Evolutionary conservation across 2,888 invertebrate species (phyloP).

Genomic region (Machimus atricapillus): DNA sequence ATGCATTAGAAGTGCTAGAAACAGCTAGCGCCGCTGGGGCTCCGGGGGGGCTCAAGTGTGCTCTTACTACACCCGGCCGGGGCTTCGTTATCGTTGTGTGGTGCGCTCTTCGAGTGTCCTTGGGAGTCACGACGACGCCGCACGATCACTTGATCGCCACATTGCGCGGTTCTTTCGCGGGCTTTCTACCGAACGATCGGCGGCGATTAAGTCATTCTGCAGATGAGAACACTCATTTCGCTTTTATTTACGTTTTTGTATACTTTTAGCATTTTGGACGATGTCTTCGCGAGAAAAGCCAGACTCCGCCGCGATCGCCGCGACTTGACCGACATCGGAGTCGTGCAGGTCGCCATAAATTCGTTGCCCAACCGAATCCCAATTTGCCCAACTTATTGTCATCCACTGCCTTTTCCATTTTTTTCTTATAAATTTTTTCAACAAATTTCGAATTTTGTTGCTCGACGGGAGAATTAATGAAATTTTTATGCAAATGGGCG

Average conservation of each 20-base stretch:
- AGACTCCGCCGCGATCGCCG: not conserved
- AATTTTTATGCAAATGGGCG: conserved; percentile 29
- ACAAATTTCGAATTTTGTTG: conserved; percentile 12
- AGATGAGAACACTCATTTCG: not conserved
- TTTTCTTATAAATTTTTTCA: not conserved
- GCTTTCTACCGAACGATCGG: not conserved
- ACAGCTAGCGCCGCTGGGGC: not conserved
- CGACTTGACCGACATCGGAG: not conserved
- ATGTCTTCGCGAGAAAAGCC: not conserved
- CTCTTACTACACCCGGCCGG: not conserved
- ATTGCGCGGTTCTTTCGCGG: not conserved
- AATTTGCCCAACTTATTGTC: conserved; percentile 29
- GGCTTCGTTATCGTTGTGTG: not conserved
- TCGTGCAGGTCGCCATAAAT: not conserved
- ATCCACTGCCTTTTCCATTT: not conserved
- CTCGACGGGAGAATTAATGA: conserved; percentile 11
- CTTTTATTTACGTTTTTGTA: not conserved
- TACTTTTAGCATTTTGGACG: not conserved
- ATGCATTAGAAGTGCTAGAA: conserved; percentile 33
- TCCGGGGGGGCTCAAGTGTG: not conserved
- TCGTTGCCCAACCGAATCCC: not conserved
- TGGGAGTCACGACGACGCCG: conserved; percentile 1
- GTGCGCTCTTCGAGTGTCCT: conserved; percentile 29
- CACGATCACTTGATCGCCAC: conserved; percentile 22
- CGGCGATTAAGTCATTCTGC: not conserved